Percentiles rank a stretch among this genome's conserved stretches.
Conservation (phyloP, 2,113 vertebrate species). For the Tiliqua scincoides region DNA sequence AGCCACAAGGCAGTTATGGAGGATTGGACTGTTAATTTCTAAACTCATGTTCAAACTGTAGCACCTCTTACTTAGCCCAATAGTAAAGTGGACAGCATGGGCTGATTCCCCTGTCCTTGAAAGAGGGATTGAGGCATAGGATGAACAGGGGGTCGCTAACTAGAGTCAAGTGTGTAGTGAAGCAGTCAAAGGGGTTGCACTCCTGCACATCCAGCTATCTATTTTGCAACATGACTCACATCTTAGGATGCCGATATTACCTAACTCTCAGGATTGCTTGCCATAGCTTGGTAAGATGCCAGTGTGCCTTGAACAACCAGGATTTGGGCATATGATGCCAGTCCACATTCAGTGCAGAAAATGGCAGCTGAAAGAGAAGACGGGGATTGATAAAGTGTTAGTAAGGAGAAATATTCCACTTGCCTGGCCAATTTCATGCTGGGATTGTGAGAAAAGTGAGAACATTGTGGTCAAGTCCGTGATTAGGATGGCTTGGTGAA, state of each 20-base stretch:
- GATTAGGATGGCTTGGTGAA: too few species aligned
- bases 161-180: not conserved
- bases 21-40: not conserved
- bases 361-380: not conserved
- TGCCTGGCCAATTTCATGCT: too few species aligned
- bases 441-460: too few species aligned
- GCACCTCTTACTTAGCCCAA: not conserved
- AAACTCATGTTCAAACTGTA: not conserved
- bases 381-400: not conserved
- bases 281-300: not conserved
- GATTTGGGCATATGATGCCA: too few species aligned
- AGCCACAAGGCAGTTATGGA: not conserved
- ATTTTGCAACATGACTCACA: too few species aligned
- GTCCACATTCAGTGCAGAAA: not conserved
- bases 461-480: too few species aligned
- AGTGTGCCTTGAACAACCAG: not conserved
- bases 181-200: too few species aligned
- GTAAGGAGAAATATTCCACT: not conserved
- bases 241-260: not conserved
- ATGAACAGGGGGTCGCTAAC: not conserved
- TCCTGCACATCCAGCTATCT: not conserved
- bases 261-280: not conserved
- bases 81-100: not conserved
- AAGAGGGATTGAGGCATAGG: not conserved
- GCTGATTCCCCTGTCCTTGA: not conserved